Conservation (phyloP, 2,888 invertebrate species). For the Keiferia lycopersicella region DNA sequence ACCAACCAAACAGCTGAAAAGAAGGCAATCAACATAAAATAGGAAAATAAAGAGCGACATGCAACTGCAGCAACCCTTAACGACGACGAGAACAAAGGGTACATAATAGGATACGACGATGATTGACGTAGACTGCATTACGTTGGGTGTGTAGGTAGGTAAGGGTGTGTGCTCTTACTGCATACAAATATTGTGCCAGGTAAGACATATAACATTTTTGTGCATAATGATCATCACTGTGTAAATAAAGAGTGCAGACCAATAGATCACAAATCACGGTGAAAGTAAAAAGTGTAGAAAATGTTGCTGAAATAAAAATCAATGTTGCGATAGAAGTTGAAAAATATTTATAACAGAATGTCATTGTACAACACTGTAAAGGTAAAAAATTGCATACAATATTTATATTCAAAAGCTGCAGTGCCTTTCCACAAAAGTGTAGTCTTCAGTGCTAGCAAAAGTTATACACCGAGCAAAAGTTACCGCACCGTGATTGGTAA, state of each 20-base stretch:
- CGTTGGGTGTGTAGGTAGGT: not conserved
- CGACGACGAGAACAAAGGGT: slow-evolving; percentile 34
- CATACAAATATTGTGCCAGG: slow-evolving; percentile 21
- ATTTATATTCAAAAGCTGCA: not conserved
- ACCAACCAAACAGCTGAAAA: slow-evolving; percentile 34
- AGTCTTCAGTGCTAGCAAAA: not conserved
- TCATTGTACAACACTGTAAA: not conserved
- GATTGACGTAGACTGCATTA: not conserved
- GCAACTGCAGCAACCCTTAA: slow-evolving; percentile 52
- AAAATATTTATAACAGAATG: not conserved
- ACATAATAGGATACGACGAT: slow-evolving; percentile 26
- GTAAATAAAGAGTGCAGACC: slow-evolving; percentile 19
- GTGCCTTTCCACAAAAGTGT: not conserved
- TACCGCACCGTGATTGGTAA: slow-evolving; percentile 20
- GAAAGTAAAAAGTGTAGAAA: not conserved
- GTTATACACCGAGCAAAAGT: not conserved
- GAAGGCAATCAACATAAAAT: slow-evolving; percentile 40
- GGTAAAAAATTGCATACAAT: not conserved
- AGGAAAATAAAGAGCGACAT: slow-evolving; percentile 55
- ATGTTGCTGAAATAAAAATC: not conserved
- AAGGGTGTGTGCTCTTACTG: slow-evolving; percentile 26
- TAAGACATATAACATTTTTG: not conserved
- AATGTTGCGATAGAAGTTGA: not conserved
- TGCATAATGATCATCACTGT: slow-evolving; percentile 2
- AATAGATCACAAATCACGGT: slow-evolving; percentile 14